phyloP scores from a whole-genome alignment of 1,140 invertebrate genomes.

The Acromyrmex heyeri region DNA sequence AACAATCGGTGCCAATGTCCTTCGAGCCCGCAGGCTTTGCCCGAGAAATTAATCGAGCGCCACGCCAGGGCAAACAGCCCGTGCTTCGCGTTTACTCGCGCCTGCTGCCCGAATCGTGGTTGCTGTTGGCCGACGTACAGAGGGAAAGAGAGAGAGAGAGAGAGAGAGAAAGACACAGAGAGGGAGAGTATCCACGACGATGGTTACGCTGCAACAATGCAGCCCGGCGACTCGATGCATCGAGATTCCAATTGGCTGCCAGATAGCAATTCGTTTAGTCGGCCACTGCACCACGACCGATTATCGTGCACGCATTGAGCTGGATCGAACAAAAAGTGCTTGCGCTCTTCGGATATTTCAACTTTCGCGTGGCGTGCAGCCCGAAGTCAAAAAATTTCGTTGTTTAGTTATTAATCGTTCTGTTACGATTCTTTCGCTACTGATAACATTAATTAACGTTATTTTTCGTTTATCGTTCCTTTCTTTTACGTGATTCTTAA shows the following conservation, averaged over 20 bases:
- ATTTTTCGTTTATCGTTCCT: too few species aligned
- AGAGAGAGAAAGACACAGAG: neutral
- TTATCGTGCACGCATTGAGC: conserved; percentile 48
- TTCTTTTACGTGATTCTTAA: neutral
- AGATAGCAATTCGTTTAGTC: conserved; percentile 70
- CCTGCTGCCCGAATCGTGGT: conserved; percentile 35
- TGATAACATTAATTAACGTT: neutral
- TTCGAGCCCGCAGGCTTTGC: conserved; percentile 75
- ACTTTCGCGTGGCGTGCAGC: neutral
- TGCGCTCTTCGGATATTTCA: conserved; percentile 30
- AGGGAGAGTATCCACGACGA: conserved; percentile 29
- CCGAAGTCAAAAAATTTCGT: conserved; percentile 20
- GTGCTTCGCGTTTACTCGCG: conserved; percentile 70
- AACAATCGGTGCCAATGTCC: conserved; percentile 76
- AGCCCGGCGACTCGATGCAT: conserved; percentile 33
- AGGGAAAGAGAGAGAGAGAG: neutral
- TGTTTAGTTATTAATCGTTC: neutral
- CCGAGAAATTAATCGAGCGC: conserved; percentile 75
- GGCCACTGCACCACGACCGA: conserved; percentile 59
- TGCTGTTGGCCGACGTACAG: conserved; percentile 14
- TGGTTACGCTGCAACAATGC: conserved; percentile 66
- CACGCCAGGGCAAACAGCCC: conserved; percentile 67
- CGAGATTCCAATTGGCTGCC: conserved; percentile 66
- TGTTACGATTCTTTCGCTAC: neutral
- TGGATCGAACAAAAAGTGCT: conserved; percentile 30